Percentiles rank a stretch among this genome's conserved stretches.
Conservation (phyloP, 2,113 vertebrate species). For the Oncorhynchus keta region DNA sequence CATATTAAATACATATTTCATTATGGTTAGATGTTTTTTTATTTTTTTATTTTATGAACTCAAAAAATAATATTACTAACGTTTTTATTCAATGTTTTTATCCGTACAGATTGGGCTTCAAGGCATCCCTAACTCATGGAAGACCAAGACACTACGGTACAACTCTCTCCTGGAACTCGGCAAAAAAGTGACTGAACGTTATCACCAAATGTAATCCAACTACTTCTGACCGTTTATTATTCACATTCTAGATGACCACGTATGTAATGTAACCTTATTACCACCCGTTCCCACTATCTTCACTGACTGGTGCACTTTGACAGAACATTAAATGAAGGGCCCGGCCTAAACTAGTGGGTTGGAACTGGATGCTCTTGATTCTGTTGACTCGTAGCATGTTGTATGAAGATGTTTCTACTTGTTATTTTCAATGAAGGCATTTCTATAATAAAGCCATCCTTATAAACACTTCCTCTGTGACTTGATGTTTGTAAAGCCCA, state of each 20-base stretch:
- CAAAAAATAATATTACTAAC: not conserved
- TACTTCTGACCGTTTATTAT: not conserved
- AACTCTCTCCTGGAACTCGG: slow-evolving; percentile 53
- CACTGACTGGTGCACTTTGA: slow-evolving; percentile 41
- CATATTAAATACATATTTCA: not conserved
- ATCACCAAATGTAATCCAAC: slow-evolving; percentile 28
- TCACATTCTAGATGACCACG: not conserved
- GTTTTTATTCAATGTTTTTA: not conserved
- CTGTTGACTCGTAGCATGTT: slow-evolving; percentile 46
- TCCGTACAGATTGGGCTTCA: slow-evolving; percentile 59
- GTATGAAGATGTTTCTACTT: slow-evolving; percentile 31
- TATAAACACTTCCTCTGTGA: not conserved
- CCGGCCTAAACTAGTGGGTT: slow-evolving; percentile 56
- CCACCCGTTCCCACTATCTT: not conserved
- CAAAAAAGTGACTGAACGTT: slow-evolving; percentile 55
- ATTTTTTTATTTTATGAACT: not conserved
- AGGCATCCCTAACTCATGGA: slow-evolving; percentile 71
- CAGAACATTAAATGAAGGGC: slow-evolving; percentile 66
- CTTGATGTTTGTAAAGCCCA: no score
- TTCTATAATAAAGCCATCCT: slow-evolving; percentile 25
- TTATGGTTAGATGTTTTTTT: not conserved
- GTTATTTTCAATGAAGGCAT: not conserved
- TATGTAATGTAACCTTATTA: not conserved
- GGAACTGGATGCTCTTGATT: slow-evolving; percentile 63
- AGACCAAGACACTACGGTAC: slow-evolving; percentile 56